These are phyloP conservation scores for Hypolimnas misippus DNA, from an alignment of 2,888 invertebrate species.

Conservation along the genomic window DNA sequence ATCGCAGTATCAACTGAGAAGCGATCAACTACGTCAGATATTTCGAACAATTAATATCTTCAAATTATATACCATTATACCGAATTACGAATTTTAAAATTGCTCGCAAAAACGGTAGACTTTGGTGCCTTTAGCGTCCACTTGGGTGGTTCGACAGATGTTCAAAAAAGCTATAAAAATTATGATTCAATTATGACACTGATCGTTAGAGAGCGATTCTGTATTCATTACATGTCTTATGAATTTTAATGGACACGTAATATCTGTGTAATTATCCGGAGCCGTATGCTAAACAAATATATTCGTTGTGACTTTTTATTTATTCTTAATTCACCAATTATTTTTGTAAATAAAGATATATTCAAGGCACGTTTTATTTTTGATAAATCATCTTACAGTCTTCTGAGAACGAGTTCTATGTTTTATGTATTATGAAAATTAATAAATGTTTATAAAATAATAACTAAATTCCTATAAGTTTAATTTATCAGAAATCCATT, in stretches of 20 bases:
- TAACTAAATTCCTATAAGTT: too few relatives aligned
- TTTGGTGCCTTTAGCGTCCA: conserved; percentile 40
- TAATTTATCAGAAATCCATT: too few relatives aligned
- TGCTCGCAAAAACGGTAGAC: conserved; percentile 35
- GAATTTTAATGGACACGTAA: conserved; percentile 59
- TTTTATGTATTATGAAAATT: too few relatives aligned
- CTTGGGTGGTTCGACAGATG: conserved; percentile 72
- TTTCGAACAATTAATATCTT: conserved; percentile 41
- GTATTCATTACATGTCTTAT: conserved; percentile 60
- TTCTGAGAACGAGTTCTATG: too few relatives aligned
- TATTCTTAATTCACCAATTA: background rate
- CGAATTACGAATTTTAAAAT: conserved; percentile 41
- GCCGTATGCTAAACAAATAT: conserved; percentile 14
- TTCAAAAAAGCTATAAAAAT: conserved; percentile 59
- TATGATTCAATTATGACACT: conserved; percentile 63
- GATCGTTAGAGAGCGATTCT: conserved; percentile 61
- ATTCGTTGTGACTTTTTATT: background rate
- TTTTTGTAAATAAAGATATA: too few relatives aligned
- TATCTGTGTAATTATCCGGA: conserved; percentile 39
- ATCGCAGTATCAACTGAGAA: background rate
- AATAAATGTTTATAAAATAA: too few relatives aligned
- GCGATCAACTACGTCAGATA: conserved; percentile 29
- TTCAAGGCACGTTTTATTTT: too few relatives aligned
- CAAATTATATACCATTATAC: conserved; percentile 41
- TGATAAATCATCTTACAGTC: too few relatives aligned